Conservation (phyloP, 92 coral and sea anemone species). For the Bergia puertoricense region DNA sequence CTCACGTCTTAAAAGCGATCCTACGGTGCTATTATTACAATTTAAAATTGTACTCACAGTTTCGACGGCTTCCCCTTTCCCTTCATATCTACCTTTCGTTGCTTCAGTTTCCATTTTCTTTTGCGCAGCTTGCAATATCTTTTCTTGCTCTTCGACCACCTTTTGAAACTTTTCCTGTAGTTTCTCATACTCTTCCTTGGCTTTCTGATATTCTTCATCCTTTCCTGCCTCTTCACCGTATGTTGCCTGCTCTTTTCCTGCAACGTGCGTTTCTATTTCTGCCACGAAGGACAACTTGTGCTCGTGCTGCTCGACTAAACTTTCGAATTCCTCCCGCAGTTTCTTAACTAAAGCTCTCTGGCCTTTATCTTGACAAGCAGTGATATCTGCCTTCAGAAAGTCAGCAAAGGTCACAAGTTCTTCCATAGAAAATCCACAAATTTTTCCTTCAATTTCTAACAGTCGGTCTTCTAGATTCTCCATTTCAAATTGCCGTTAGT, state of each 20-base stretch:
- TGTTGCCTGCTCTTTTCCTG: neutral
- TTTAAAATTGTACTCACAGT: constrained; percentile 22
- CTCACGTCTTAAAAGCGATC: constrained; percentile 40
- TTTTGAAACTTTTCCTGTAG: constrained; percentile 1
- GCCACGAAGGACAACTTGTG: constrained; percentile 1
- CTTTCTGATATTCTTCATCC: constrained; percentile 15
- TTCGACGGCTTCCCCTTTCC: constrained; percentile 3
- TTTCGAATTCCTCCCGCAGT: neutral
- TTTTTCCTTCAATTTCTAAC: neutral
- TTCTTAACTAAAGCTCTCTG: constrained; percentile 2
- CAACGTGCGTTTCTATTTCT: constrained; percentile 7
- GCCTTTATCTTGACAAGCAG: neutral
- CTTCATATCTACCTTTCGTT: neutral
- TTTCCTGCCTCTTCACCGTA: neutral
- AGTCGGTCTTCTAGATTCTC: too few relatives aligned
- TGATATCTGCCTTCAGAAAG: neutral
- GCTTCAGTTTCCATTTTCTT: constrained; percentile 9
- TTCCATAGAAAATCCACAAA: constrained; percentile 17
- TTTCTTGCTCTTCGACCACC: neutral
- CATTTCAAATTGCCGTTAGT: neutral
- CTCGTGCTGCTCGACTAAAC: constrained; percentile 6
- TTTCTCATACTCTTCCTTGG: neutral
- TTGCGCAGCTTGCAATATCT: constrained; percentile 9
- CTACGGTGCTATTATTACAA: constrained; percentile 18
- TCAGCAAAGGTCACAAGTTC: neutral